Base-by-base conservation (phyloP, 92 coral and sea anemone species). In the Scolanthus callimorphus region DNA sequence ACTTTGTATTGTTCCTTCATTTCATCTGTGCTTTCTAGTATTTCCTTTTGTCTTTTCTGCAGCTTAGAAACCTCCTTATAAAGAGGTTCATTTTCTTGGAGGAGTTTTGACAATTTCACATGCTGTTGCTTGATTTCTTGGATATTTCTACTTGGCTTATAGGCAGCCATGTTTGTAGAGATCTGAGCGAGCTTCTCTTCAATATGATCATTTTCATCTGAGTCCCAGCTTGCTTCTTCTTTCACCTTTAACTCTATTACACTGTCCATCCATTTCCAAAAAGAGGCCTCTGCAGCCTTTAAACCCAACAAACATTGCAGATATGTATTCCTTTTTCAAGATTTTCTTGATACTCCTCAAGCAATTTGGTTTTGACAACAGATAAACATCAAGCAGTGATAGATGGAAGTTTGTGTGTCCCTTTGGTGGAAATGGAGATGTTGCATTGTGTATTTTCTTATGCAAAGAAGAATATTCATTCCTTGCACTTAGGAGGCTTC, bases 251-350 rank as follows among this genome's bases (percentile, higher is more conserved):
- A 67, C 38, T 88, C 94, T 26, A 80, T 58, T 29, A 83, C 71
- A 73, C 94, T 94, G 43, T 76, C 71, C 92, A 94, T 80, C 99
- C 99, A 94, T 57, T 77, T 84, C 99, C 99, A 94, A 60, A 88
- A 94, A 23, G 75, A 55, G 24, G 44, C 63, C 54, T 88, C 90
- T 38, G 57, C 82, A 17, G 61, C 74, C 60, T 57, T 62, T 78
- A 82, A 66, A 23, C 43, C 27, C 27, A 88, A 24, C 37, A 94
- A 79, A 28, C 77, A 64, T 29, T 57, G 74, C 20, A 85, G 56
- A 69, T 89, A 88, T 22, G 49, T 26, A 47, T 86, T 84, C 19
- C 70, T n/a, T n/a, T n/a, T n/a, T n/a, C n/a, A n/a, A n/a, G n/a
- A n/a, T n/a, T n/a, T n/a, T n/a, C n/a, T n/a, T n/a, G n/a, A n/a